Evolutionary conservation across 64 coral and sea anemone genomes (phyloP), one percentile per base, ranked within the genome.

Genomic region (Acropora yongei): DNA sequence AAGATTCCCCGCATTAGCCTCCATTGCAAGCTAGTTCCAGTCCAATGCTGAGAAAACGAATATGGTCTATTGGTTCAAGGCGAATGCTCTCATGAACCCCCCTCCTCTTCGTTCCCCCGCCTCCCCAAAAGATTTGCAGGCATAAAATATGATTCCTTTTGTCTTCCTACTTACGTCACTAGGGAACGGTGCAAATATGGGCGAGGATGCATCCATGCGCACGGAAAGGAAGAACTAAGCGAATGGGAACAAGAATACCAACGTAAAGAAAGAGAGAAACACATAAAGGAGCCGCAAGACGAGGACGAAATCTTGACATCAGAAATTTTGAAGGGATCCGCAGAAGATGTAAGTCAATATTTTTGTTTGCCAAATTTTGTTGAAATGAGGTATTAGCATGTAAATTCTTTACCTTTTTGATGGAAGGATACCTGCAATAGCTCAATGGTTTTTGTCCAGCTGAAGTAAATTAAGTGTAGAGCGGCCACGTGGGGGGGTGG

Each of bases 151-250:
- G 51, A 14, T 40, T 10, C 16, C 41, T 66, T 12, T 66, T 4
- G 7, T 3, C 46, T 14, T 72, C 12, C 5, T 45, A 85, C 63
- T 71, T 85, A 0, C 46, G 11, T 68, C 8, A 71, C 82, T 71
- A 14, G 18, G 3, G 63, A 72, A 66, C 63, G 65, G 30, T 93
- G 91, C 49, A 78, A 76, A 41, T 93, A 19, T 80, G 91, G 91
- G 1, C 74, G 84, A 78, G 60, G 82, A n/a, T 93, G 91, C 75
- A 49, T 66, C 41, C 72, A n/a, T 75, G 83, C 91, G 4, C 91
- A 93, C 45, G 55, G 91, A 41, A 14, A 57, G 4, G 45, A 77
- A 10, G 91, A 93, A 72, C 58, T 93, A 8, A 78, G 72, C 0
- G 57, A 78, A 41, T 93, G 91, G 91, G 17, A 80, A 41, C 49